phyloP scores from a whole-genome alignment of 2,888 invertebrate species.

The Biston stratarius region DNA sequence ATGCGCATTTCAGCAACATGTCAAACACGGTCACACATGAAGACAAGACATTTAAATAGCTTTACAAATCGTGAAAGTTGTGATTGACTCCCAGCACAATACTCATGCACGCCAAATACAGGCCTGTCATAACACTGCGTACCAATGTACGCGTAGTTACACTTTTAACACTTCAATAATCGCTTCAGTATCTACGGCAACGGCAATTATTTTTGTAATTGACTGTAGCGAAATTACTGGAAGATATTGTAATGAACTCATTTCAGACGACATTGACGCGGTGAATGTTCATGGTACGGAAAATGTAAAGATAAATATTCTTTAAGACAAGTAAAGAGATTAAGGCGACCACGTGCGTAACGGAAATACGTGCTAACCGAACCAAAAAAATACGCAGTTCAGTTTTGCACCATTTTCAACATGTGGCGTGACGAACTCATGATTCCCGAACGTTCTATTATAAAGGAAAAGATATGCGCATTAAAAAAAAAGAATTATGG shows the following conservation, averaged over 20 bases:
- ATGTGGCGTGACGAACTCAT: neutral
- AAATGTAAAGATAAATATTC: slow-evolving; percentile 5
- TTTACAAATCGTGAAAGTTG: slow-evolving; percentile 30
- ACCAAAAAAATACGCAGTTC: slow-evolving; percentile 12
- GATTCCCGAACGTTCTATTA: neutral
- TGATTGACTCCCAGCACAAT: slow-evolving; percentile 8
- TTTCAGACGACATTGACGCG: slow-evolving; percentile 9
- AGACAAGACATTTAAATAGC: slow-evolving; percentile 21
- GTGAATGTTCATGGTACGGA: neutral
- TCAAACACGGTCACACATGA: slow-evolving; percentile 15
- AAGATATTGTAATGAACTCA: slow-evolving; percentile 11
- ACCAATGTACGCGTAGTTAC: neutral
- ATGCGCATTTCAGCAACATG: slow-evolving; percentile 3
- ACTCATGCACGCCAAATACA: slow-evolving; percentile 15
- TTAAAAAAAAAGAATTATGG: neutral
- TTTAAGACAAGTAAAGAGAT: slow-evolving; percentile 15
- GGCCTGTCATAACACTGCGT: slow-evolving; percentile 1
- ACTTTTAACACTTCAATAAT: neutral
- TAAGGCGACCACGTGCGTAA: slow-evolving; percentile 25
- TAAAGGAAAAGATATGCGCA: neutral
- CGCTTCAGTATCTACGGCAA: slow-evolving; percentile 10
- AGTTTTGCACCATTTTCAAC: slow-evolving; percentile 7
- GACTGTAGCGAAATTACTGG: slow-evolving; percentile 12
- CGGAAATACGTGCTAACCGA: slow-evolving; percentile 20
- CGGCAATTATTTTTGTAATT: slow-evolving; percentile 7